phyloP scores from a whole-genome alignment of 2,888 invertebrate species.

The Smittia aterrima region DNA sequence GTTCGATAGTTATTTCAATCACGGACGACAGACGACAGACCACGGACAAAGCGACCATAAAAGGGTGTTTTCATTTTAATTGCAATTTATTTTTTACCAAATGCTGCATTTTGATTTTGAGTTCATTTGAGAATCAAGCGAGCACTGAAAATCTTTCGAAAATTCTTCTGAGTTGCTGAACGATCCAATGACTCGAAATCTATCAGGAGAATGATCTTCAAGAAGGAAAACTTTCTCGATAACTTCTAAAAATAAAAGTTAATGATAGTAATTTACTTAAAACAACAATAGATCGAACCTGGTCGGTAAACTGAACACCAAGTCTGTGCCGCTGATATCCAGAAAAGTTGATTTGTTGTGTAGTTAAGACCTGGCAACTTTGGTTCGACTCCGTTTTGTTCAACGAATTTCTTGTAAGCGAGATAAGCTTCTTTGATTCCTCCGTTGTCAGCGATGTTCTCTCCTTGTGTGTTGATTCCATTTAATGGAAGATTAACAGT shows the following conservation, averaged over 20 bases:
- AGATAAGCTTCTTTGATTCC: constrained; percentile 88
- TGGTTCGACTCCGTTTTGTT: constrained; percentile 64
- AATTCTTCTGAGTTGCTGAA: neutral
- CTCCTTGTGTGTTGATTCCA: constrained; percentile 88
- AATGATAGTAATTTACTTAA: constrained; percentile 6
- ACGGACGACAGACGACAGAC: no score
- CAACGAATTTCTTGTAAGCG: constrained; percentile 75
- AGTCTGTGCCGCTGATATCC: constrained; percentile 82
- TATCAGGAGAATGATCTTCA: no score
- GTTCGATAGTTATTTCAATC: no score
- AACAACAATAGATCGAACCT: no score
- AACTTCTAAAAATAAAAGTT: constrained; percentile 38
- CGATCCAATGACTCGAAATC: no score
- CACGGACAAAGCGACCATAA: no score
- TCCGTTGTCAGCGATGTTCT: constrained; percentile 91
- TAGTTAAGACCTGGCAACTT: constrained; percentile 71
- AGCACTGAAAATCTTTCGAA: neutral
- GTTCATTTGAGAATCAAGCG: neutral
- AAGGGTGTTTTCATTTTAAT: no score
- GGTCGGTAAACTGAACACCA: no score
- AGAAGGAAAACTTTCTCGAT: no score
- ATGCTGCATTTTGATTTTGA: no score
- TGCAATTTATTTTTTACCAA: no score
- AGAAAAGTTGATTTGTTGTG: constrained; percentile 72
- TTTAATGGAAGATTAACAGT: constrained; percentile 76